These are phyloP conservation scores for Corythucha ciliata DNA, from an alignment of 2,888 invertebrate genomes.

Conservation along the genomic window DNA sequence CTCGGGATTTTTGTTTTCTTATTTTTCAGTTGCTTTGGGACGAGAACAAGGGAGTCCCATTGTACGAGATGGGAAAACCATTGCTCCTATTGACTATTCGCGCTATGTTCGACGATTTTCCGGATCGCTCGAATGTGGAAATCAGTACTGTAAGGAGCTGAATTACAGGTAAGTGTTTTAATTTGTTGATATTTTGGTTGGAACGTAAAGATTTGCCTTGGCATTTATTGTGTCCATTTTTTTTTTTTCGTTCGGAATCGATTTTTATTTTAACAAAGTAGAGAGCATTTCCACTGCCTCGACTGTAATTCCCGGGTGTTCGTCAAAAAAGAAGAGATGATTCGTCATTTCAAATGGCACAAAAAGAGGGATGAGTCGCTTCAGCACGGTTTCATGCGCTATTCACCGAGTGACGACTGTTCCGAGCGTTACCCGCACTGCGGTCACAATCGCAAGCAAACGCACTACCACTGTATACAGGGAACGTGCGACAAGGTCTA, in stretches of 20 bases:
- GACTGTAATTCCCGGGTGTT: slow-evolving; percentile 78
- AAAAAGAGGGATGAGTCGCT: slow-evolving; percentile 95
- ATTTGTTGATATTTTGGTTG: neutral
- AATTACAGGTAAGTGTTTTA: slow-evolving; percentile 54
- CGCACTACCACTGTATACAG: slow-evolving; percentile 95
- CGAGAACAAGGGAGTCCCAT: slow-evolving; percentile 23
- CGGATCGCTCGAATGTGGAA: slow-evolving; percentile 73
- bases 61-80: slow-evolving; percentile 37
- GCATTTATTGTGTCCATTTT: neutral
- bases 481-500: slow-evolving; percentile 50
- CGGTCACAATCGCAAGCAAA: slow-evolving; percentile 87
- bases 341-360: slow-evolving; percentile 98
- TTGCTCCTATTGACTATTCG: slow-evolving; percentile 62
- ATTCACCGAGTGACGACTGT: slow-evolving; percentile 92
- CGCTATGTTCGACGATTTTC: slow-evolving; percentile 79
- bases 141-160: slow-evolving; percentile 74
- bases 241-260: neutral
- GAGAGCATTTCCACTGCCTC: slow-evolving; percentile 91
- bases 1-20: slow-evolving; percentile 7
- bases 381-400: slow-evolving; percentile 89
- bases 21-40: slow-evolving; percentile 21
- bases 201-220: neutral
- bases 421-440: slow-evolving; percentile 70
- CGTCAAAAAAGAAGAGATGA: slow-evolving; percentile 97
- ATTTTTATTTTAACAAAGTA: slow-evolving; percentile 37